Base-by-base conservation (phyloP, 2,888 invertebrate species). In the Ophraella communa region DNA sequence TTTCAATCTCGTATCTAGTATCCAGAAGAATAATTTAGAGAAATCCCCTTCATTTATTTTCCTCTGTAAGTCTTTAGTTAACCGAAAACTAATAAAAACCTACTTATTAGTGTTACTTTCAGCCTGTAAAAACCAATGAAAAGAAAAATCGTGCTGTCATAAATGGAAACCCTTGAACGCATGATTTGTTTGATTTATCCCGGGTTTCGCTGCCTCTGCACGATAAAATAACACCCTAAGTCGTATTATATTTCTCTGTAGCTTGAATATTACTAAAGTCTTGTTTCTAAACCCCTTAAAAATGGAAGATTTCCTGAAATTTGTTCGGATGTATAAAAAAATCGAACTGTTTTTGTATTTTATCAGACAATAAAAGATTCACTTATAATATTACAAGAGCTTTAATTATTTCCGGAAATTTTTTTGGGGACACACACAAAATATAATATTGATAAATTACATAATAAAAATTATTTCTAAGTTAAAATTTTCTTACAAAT, bases 181-280 rank as follows among this genome's bases (percentile, higher is more conserved):
- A 60, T 62, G 67, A 67, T 65, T 67, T 67, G 66, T 66, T 66
- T 66, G 66, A 66, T 66, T 66, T 63, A 58, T 63, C 55, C 45
- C 39, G 62, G 52, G 63, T 55, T 52, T 60, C 59, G 51, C 60
- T 63, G 66, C 56, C 59, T 45, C 47, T 23, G 54, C 42, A 53
- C 66, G 66, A 66, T 63, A 63, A 66, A 66, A 66, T 66, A 66
- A 66, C 63, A 66, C 53, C 62, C 63, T 53, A 55, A 63, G 63
- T 33, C 66, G 60, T 61, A 66, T 66, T 63, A 66, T 66, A n/a
- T 66, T 66, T 39, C 55, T 56, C 62, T 44, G 62, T 55, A 56
- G 63, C 62, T 59, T 66, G 51, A 56, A 62, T 58, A 63, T 59
- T 63, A 59, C 60, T 51, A 51, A 55, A 60, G 64, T 60, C 51